A percentile compares a stretch with the other conserved stretches of the same genome.
Conservation (phyloP, 2,113 vertebrate species). For the Passer domesticus region DNA sequence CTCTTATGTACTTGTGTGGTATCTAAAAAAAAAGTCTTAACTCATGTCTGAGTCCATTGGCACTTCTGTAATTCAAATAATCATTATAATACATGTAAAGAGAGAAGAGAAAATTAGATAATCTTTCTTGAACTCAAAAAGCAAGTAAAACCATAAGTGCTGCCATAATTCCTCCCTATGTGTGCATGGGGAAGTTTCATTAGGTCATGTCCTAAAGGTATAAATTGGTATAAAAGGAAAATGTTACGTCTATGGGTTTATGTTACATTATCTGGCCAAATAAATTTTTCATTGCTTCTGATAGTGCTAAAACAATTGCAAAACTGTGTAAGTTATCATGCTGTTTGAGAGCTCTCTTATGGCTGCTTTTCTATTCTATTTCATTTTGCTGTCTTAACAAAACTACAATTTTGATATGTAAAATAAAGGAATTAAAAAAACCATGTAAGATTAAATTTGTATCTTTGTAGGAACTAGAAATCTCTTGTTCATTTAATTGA, state of each 20-base stretch:
- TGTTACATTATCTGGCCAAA: neutral
- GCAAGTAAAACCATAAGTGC: neutral
- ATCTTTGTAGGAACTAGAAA: slow-evolving; percentile 27
- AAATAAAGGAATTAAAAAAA: neutral
- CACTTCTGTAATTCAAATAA: neutral
- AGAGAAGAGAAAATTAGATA: neutral
- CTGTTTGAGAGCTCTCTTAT: neutral
- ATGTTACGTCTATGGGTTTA: neutral
- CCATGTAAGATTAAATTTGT: slow-evolving; percentile 39
- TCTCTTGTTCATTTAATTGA: slow-evolving; percentile 54
- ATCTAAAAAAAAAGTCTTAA: neutral
- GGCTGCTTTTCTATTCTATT: neutral
- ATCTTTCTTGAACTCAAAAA: neutral
- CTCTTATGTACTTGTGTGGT: neutral
- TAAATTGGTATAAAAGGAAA: neutral
- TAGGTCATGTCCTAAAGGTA: neutral
- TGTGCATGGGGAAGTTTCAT: neutral
- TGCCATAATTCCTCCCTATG: neutral
- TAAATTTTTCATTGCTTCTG: neutral
- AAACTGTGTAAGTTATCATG: neutral
- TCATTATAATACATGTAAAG: neutral
- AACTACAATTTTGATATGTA: neutral
- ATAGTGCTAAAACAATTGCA: neutral
- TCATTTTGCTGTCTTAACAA: neutral
- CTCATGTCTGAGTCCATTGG: neutral